Evolutionary conservation across 2,888 invertebrate species (phyloP).

Genomic region (Beris morrisii): DNA sequence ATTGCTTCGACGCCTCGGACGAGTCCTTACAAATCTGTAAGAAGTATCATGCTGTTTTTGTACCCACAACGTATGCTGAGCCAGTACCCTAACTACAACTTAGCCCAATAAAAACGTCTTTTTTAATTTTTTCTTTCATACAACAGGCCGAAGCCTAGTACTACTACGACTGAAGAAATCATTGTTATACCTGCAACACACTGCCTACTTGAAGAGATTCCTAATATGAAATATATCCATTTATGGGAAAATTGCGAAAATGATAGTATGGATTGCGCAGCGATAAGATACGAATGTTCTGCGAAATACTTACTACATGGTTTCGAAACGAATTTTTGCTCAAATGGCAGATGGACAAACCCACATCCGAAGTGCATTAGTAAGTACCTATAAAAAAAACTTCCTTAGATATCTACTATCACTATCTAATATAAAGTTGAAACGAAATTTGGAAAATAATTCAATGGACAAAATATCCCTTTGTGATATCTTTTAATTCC

Average conservation of each 20-base stretch:
- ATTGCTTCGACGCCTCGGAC: slow-evolving; percentile 40
- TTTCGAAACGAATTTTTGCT: slow-evolving; percentile 28
- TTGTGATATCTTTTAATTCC: too few relatives aligned
- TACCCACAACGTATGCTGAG: not conserved
- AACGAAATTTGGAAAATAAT: too few relatives aligned
- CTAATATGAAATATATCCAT: slow-evolving; percentile 7
- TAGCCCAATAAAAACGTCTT: too few relatives aligned
- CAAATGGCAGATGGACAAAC: slow-evolving; percentile 25
- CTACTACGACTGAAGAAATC: not conserved
- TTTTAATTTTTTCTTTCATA: too few relatives aligned
- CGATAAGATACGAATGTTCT: slow-evolving; percentile 29
- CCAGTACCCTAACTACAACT: not conserved
- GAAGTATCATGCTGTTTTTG: not conserved
- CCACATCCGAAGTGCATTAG: slow-evolving; percentile 33
- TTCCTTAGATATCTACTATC: too few relatives aligned
- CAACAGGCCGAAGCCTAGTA: not conserved
- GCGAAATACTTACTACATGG: slow-evolving; percentile 28
- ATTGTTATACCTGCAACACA: not conserved
- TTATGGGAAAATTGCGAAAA: not conserved
- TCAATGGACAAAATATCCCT: too few relatives aligned
- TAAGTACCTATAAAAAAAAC: not conserved
- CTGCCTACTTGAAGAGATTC: slow-evolving; percentile 5
- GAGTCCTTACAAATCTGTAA: slow-evolving; percentile 34
- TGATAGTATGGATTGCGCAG: not conserved
- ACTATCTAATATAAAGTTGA: too few relatives aligned